Evolutionary conservation across 2,113 vertebrate genomes (phyloP), one percentile per base, ranked within the genome.

Genomic region (Shinisaurus crocodilurus): DNA sequence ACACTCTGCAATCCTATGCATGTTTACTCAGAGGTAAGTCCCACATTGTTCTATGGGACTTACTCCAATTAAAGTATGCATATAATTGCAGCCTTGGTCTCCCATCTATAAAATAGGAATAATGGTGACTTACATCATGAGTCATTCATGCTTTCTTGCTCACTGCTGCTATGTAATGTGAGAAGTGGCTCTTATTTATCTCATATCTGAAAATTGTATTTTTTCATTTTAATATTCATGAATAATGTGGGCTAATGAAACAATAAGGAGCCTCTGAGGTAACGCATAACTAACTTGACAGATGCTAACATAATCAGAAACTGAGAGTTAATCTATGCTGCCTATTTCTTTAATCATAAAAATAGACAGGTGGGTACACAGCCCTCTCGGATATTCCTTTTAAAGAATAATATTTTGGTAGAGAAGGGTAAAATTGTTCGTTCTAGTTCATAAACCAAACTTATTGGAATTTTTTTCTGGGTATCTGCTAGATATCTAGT

Each of bases 301-400:
- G n/a, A 74, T 89, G 48, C 67, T 89, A 77, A 89, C 91, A 89
- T 87, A 69, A 82, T 90, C 20, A 20, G 90, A 93, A 70, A 79
- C 80, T 50, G 89, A 95, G 89, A 92, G 88, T 88, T 94, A 92
- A 92, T 95, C 94, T 94, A 94, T 95, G 92, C 82, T 92, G 91
- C 90, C 54, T 57, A 57, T 95, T 94, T 90, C 75, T 81, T 91
- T 89, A 85, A 94, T 90, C 83, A 92, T 80, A 85, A 9, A 1
- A 72, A 92, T 0, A 32, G 12, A 90, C n/a, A n/a, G n/a, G n/a
- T n/a, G n/a, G n/a, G n/a, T n/a, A n/a, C n/a, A n/a, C n/a, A n/a
- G n/a, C n/a, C n/a, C n/a, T n/a, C n/a, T n/a, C 94, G 90, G 75
- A 45, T 65, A 25, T 67, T 12, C 2, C 27, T 48, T 83, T 83